Base-by-base conservation (phyloP, 2,113 vertebrate genomes). In the Probosciger aterrimus region DNA sequence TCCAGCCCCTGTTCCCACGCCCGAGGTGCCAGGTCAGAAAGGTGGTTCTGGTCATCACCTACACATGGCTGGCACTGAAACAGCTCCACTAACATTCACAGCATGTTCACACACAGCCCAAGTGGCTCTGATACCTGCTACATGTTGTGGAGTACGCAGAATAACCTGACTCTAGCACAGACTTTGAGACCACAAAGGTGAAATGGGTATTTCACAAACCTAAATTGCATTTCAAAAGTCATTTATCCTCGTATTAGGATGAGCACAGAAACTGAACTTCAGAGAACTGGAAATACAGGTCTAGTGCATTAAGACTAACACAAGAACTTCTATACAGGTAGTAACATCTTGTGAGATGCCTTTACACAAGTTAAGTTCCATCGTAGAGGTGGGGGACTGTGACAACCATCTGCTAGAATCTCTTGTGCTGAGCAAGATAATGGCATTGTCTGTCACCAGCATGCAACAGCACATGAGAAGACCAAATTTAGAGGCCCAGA, bases 81-180 rank as follows among this genome's bases (percentile, higher is more conserved):
- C 55, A 23, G 55, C 33, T 59, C 55, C 55, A 15, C 55, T 9
- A 16, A 7, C 57, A 15, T 23, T 23, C 14, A 14, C 33, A 35
- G 24, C 15, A 4, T 2, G 1, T 15, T 19, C 52, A 12, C 4
- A 7, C 16, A 1, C 1, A 60, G 9, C 35, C 24, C 39, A 16
- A 24, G 1, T 3, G 14, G 41, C 31, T 41, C 18, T 39, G 25
- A 6, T 30, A 37, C 24, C 62, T n/a, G 37, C 81, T 62, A 23
- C 31, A 35, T 44, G 46, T 33, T 22, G 47, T 64, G 78, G 13
- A 69, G 8, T 2, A 11, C 0, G 8, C 3, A 33, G 52, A 23
- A 70, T 64, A 93, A 50, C 17, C 43, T 14, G 25, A 10, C 28
- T 60, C 25, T 27, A 57, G 33, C 44, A 60, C 17, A 75, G 65